These are phyloP conservation scores for Indicator maculatus DNA, from an alignment of 2,113 vertebrate species.

Conservation along the genomic window DNA sequence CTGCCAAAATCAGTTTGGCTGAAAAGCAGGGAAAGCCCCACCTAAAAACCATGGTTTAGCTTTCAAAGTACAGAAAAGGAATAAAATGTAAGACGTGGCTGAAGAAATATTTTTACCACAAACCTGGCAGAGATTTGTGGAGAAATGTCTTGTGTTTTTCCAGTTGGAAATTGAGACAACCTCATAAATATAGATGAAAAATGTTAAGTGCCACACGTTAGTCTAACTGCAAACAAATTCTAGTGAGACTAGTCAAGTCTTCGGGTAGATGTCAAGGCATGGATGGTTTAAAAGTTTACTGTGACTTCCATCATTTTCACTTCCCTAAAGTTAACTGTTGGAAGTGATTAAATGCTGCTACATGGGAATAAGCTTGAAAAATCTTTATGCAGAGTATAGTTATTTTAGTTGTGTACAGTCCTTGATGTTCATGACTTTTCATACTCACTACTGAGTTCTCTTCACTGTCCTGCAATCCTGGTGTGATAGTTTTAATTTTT, in stretches of 20 bases:
- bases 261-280: neutral
- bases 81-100: neutral
- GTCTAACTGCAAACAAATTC: neutral
- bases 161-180: neutral
- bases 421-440: neutral
- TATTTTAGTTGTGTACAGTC: neutral
- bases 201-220: neutral
- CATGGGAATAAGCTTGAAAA: neutral
- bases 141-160: neutral
- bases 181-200: neutral
- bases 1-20: neutral
- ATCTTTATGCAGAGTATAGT: neutral
- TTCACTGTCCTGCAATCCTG: neutral
- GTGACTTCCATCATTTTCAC: neutral
- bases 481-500: neutral
- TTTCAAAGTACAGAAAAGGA: neutral
- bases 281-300: neutral
- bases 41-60: neutral
- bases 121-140: neutral
- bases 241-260: neutral
- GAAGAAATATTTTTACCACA: neutral
- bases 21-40: fast-evolving
- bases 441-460: neutral
- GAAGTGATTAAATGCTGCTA: neutral
- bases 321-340: neutral